Conservation (phyloP, 2,888 invertebrate species). For the Cheilosia grossa region DNA sequence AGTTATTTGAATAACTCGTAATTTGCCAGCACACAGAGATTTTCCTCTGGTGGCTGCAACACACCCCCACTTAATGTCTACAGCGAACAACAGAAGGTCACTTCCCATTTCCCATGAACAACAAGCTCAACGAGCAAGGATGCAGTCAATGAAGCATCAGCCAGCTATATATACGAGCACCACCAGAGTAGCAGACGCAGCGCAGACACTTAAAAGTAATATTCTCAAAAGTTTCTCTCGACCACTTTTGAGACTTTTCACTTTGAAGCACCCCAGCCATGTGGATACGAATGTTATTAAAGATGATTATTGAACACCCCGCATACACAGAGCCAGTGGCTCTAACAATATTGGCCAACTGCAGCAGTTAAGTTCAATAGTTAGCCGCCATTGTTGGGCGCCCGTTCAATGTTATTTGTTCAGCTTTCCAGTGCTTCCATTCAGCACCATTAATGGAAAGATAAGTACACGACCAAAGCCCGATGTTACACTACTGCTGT, state of each 20-base stretch:
- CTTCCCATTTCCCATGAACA: slow-evolving; percentile 63
- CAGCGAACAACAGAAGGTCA: slow-evolving; percentile 56
- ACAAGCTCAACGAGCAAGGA: slow-evolving; percentile 28
- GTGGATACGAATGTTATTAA: slow-evolving; percentile 70
- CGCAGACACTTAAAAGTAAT: slow-evolving; percentile 63
- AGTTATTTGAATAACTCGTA: neutral
- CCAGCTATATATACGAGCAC: neutral
- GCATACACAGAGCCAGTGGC: slow-evolving; percentile 18
- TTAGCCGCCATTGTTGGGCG: slow-evolving; percentile 43
- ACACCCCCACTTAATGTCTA: slow-evolving; percentile 10
- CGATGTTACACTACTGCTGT: slow-evolving; percentile 40
- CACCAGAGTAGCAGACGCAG: slow-evolving; percentile 43
- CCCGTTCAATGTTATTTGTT: slow-evolving; percentile 69
- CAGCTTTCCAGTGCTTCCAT: slow-evolving; percentile 71
- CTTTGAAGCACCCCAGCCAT: slow-evolving; percentile 62
- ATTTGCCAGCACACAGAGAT: slow-evolving; percentile 3
- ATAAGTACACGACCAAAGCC: slow-evolving; percentile 68
- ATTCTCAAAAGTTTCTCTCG: slow-evolving; percentile 58
- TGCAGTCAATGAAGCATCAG: slow-evolving; percentile 47
- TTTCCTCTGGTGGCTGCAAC: slow-evolving; percentile 15
- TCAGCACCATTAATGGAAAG: slow-evolving; percentile 72
- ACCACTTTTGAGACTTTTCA: slow-evolving; percentile 52
- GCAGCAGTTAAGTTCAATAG: slow-evolving; percentile 65
- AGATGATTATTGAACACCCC: slow-evolving; percentile 67
- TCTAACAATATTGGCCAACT: slow-evolving; percentile 70